Base-by-base conservation (phyloP, 2,797 vertebrate species). In the Schizopygopsis pylzovi region DNA sequence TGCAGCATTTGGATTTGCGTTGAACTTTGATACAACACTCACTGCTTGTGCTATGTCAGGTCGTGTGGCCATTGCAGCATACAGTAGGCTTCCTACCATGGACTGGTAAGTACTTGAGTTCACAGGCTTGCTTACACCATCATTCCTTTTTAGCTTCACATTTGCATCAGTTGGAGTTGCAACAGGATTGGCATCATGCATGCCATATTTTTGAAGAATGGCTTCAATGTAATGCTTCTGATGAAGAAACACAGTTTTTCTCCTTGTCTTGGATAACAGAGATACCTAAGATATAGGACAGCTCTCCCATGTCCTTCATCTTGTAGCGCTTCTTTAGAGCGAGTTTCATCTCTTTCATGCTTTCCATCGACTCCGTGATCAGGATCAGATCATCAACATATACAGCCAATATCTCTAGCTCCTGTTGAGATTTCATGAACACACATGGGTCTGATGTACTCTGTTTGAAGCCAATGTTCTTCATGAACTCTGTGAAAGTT, bases 121-220 rank as follows among this genome's bases (percentile, higher is more conserved):
- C 45, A 90, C 84, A n/a, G 88, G 49, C 5, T 91, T 87, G 59
- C 87, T 88, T 9, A 87, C 84, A 84, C 71, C 45, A 70, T 89
- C 75, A 76, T 41, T 22, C 0, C 56, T 88, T 43, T n/a, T 82
- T 4, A 85, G 4, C 18, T 88, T 91, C 0, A 90, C 79, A 43
- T 88, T 89, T 2, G 47, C 49, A 47, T 90, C 85, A 84, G 88
- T 80, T 11, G 87, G 88, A 3, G 87, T 91, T 89, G 87, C 22
- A 8, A 89, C 43, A 0, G 87, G 81, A 87, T 89, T 91, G 0
- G 87, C 87, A 22, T 88, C 45, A 70, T 82, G 4, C 88, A 91
- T 91, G 3, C 83, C 83, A 87, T 90, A 89, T 28, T 89, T 91
- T 9, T 68, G 67, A 56, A 90, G 84, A 33, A 90, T 87, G 45